Conservation (phyloP, 2,113 vertebrate species). For the Callipepla californica region DNA sequence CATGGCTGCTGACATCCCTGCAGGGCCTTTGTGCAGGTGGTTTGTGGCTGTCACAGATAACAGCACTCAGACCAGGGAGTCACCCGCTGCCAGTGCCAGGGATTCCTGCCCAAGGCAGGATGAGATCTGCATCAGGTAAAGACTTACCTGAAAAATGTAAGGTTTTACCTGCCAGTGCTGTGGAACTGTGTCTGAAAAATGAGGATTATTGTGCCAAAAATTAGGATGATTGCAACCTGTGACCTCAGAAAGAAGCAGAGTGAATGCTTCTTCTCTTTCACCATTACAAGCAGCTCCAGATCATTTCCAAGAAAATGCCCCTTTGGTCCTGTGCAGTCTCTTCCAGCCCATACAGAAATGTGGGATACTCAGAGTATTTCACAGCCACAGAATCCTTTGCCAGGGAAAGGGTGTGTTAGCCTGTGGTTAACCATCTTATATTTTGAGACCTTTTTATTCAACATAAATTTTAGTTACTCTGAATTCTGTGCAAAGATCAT, state of each 20-base stretch:
- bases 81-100: rapidly evolving
- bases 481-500: background rate
- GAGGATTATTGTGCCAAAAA: background rate
- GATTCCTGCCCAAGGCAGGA: background rate
- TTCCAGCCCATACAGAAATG: background rate
- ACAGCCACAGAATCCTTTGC: background rate
- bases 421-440: background rate
- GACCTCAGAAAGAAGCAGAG: background rate
- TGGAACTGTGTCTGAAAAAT: background rate
- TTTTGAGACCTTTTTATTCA: background rate
- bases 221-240: background rate
- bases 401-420: rapidly evolving
- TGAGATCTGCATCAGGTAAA: background rate
- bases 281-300: background rate
- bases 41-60: background rate
- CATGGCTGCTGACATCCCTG: background rate
- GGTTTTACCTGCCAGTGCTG: background rate
- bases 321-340: background rate
- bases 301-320: background rate
- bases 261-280: background rate
- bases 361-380: background rate
- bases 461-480: background rate
- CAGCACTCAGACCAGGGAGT: background rate
- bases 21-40: too few relatives aligned
- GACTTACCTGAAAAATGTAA: background rate